Conservation (phyloP, 2,888 invertebrate species). For the Metalampra italica region DNA sequence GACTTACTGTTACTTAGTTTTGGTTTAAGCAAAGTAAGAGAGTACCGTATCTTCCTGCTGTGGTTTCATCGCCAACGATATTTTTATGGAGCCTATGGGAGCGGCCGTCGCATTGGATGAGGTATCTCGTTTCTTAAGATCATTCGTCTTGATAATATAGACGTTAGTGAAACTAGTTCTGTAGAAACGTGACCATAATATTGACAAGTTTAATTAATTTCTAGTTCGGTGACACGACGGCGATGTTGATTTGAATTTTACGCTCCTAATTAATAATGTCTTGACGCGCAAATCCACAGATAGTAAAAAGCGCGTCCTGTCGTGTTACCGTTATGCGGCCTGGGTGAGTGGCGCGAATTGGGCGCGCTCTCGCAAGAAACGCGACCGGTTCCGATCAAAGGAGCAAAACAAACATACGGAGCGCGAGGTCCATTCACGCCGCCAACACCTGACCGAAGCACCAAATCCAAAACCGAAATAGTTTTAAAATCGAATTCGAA, state of each 20-base stretch:
- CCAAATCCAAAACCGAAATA: conserved; percentile 1
- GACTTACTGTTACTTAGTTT: too few relatives aligned
- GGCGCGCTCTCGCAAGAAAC: conserved; percentile 61
- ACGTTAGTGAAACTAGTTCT: conserved; percentile 66
- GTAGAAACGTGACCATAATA: conserved; percentile 63
- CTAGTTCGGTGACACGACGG: conserved; percentile 39
- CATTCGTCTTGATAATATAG: conserved; percentile 60
- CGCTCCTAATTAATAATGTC: conserved; percentile 61
- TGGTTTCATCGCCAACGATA: conserved; percentile 56
- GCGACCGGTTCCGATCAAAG: conserved; percentile 52
- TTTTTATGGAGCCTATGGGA: conserved; percentile 64
- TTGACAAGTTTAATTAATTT: conserved; percentile 66
- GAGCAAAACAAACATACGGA: conserved; percentile 58
- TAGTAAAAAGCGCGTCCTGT: conserved; percentile 56
- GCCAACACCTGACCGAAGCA: conserved; percentile 41
- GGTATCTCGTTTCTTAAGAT: conserved; percentile 67
- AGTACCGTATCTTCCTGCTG: too few relatives aligned
- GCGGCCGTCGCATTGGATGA: conserved; percentile 32
- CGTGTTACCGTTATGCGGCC: conserved; percentile 54
- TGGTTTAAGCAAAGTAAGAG: too few relatives aligned
- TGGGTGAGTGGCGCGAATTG: conserved; percentile 51
- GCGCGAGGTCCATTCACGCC: conserved; percentile 52
- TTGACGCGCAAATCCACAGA: conserved; percentile 52
- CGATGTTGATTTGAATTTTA: conserved; percentile 57
- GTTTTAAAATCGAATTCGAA: conserved; percentile 21